phyloP scores from a whole-genome alignment of 2,113 vertebrate genomes.

The Sorex araneus region DNA sequence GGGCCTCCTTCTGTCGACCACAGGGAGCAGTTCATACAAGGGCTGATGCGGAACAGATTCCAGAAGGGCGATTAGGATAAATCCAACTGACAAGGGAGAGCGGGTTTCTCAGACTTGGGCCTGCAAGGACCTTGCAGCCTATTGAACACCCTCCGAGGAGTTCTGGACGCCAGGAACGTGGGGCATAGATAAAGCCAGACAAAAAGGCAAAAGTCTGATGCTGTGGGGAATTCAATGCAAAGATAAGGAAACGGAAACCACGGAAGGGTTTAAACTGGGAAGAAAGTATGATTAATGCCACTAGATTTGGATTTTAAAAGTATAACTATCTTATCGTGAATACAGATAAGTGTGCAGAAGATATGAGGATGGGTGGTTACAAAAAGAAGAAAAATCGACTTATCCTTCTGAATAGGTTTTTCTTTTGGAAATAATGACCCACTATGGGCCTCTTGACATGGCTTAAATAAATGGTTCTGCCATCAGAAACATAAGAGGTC shows the following conservation, averaged over 20 bases:
- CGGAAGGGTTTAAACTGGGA: conserved; percentile 16
- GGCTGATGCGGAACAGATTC: conserved; percentile 5
- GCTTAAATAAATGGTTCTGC: conserved; percentile 43
- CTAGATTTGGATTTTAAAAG: conserved; percentile 59
- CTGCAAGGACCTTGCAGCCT: not conserved
- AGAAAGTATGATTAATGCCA: conserved; percentile 66
- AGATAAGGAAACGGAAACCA: conserved; percentile 61
- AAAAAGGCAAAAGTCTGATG: conserved; percentile 25
- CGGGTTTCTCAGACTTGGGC: not conserved
- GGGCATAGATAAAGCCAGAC: not conserved
- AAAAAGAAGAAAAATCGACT: conserved; percentile 49
- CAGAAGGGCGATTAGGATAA: not conserved
- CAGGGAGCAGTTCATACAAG: not conserved
- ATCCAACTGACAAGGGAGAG: not conserved
- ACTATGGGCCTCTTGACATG: conserved; percentile 32
- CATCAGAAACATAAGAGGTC: not conserved
- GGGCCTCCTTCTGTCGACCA: not conserved
- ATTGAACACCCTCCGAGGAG: not conserved
- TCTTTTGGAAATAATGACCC: conserved; percentile 42
- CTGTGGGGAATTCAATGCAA: not conserved
- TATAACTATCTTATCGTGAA: conserved; percentile 48
- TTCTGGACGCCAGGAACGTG: not conserved
- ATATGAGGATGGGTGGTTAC: not conserved
- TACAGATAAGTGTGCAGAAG: conserved; percentile 39
- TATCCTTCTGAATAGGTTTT: conserved; percentile 51